Evolutionary conservation across 1,140 invertebrate species (phyloP).

Genomic region (Nephila pilipes): DNA sequence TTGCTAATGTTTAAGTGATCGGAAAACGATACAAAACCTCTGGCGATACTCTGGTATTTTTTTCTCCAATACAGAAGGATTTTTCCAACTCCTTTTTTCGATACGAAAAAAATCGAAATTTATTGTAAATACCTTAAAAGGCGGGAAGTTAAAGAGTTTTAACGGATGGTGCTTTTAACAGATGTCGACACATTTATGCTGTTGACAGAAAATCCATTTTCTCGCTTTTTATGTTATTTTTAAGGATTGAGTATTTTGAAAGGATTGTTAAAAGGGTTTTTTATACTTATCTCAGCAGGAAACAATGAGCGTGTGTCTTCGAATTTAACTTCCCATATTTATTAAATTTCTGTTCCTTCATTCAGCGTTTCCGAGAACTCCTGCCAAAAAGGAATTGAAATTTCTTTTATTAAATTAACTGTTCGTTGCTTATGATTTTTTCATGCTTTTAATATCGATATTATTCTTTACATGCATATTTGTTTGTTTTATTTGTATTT

Average conservation of each 20-base stretch:
- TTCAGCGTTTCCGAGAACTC: no score
- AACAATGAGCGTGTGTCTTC: no score
- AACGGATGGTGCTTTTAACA: not conserved
- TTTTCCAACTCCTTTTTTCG: conserved; percentile 8
- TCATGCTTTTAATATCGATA: no score
- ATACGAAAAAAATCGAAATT: not conserved
- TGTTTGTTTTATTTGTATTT: no score
- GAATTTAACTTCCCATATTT: no score
- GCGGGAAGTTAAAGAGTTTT: not conserved
- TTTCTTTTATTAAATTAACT: no score
- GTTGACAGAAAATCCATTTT: not conserved
- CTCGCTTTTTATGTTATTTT: not conserved
- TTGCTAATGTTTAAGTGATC: conserved; percentile 43
- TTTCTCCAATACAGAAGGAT: conserved; percentile 19
- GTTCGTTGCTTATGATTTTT: no score
- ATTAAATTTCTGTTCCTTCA: no score
- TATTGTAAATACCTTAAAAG: not conserved
- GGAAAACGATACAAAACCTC: conserved; percentile 29
- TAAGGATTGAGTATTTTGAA: not conserved
- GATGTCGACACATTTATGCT: not conserved
- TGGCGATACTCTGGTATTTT: not conserved
- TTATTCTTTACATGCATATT: no score
- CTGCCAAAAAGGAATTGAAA: no score
- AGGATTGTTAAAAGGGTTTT: no score
- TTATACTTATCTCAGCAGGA: no score